These are phyloP conservation scores for Amblyopsis rosae DNA, from an alignment of 2,113 vertebrate species.

Conservation along the genomic window DNA sequence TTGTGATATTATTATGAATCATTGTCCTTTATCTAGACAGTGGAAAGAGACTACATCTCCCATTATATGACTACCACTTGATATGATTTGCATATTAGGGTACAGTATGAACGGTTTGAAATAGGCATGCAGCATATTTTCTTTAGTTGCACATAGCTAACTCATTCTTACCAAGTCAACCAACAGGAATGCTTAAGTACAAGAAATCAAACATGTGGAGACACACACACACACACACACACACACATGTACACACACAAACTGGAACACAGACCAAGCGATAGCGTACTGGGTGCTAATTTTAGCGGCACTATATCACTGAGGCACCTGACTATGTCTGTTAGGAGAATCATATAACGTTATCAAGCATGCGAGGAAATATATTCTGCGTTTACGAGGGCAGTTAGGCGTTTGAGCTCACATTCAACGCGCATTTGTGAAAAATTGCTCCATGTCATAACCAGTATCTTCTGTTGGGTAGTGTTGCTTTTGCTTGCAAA, in stretches of 20 bases:
- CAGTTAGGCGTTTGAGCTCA: background rate
- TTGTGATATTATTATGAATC: background rate
- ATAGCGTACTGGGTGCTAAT: slow-evolving; percentile 65
- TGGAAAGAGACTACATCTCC: background rate
- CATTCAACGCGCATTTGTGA: background rate
- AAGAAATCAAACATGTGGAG: slow-evolving; percentile 12
- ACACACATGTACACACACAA: slow-evolving; percentile 8
- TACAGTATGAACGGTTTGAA: background rate
- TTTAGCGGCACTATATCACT: slow-evolving; percentile 53
- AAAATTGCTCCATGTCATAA: background rate
- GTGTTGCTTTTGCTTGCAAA: background rate
- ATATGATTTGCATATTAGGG: background rate
- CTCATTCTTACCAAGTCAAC: slow-evolving; percentile 36
- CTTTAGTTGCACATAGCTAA: slow-evolving; percentile 27
- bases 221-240: slow-evolving; percentile 6
- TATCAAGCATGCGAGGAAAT: slow-evolving; percentile 11
- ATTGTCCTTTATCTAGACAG: background rate
- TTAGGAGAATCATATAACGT: slow-evolving; percentile 43
- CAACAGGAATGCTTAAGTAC: slow-evolving; percentile 23
- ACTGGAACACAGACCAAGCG: slow-evolving; percentile 44
- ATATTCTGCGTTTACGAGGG: slow-evolving; percentile 26
- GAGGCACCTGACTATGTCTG: slow-evolving; percentile 62
- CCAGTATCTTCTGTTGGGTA: background rate
- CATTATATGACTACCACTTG: background rate
- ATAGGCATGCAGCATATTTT: background rate